Percentiles rank a stretch among this genome's conserved stretches.
phyloP scores from a whole-genome alignment of 2,797 vertebrate species.

The Rhinoraja longicauda region DNA sequence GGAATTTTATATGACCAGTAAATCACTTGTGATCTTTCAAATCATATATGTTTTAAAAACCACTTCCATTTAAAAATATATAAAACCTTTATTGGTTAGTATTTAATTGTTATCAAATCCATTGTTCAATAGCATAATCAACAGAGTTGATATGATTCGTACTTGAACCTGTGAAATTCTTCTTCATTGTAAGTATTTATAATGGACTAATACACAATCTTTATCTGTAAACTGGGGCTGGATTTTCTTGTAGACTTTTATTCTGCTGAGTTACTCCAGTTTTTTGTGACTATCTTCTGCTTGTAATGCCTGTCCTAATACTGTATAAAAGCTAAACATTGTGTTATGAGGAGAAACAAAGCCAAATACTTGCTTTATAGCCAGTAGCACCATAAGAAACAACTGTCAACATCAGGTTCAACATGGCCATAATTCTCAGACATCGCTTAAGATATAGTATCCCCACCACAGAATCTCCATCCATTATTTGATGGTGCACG shows the following conservation, averaged over 20 bases:
- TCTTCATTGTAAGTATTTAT: too few relatives aligned
- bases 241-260: background rate
- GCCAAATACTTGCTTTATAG: background rate
- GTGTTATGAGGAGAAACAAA: background rate
- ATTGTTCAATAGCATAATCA: background rate
- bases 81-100: background rate
- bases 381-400: background rate
- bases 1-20: background rate
- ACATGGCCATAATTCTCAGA: background rate
- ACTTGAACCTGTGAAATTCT: too few relatives aligned
- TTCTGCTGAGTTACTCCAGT: too few relatives aligned
- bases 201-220: too few relatives aligned
- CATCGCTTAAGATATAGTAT: background rate
- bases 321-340: background rate
- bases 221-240: too few relatives aligned
- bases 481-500: background rate
- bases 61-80: background rate
- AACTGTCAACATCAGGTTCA: background rate
- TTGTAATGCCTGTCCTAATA: background rate
- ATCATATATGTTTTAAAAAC: background rate
- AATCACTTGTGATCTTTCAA: background rate
- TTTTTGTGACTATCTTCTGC: too few relatives aligned
- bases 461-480: background rate
- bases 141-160: background rate
- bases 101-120: background rate